A percentile compares a stretch with the other conserved stretches of the same genome.
Conservation (phyloP, 2,113 vertebrate species). For the Phrynosoma platyrhinos region DNA sequence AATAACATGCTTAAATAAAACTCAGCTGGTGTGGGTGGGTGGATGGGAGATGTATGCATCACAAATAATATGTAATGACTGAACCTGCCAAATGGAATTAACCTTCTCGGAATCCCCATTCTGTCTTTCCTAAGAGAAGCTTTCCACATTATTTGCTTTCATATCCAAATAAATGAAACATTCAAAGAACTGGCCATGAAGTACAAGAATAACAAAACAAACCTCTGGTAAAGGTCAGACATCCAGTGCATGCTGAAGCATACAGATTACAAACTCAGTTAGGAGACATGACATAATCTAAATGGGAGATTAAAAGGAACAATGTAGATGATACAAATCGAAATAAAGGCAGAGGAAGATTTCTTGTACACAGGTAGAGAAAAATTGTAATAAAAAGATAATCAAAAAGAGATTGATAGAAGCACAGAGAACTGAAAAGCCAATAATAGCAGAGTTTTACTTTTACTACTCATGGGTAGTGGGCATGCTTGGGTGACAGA, state of each 20-base stretch:
- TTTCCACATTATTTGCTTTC: conserved; percentile 28
- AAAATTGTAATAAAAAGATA: conserved; percentile 33
- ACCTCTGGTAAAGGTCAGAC: conserved; percentile 17
- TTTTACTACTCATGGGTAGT: background rate
- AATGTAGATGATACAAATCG: conserved; percentile 24
- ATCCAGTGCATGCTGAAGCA: background rate
- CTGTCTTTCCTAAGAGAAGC: conserved; percentile 6
- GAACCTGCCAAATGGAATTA: conserved; percentile 13
- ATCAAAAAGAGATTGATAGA: conserved; percentile 30
- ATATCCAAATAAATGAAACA: conserved; percentile 24
- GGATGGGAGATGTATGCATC: background rate
- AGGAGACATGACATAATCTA: conserved; percentile 33
- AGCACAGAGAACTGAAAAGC: conserved; percentile 4
- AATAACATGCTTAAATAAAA: background rate
- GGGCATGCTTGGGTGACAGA: background rate
- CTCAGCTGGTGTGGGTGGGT: background rate
- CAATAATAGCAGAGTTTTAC: conserved; percentile 1
- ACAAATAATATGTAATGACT: background rate
- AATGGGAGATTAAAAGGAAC: conserved; percentile 32
- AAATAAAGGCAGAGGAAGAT: background rate
- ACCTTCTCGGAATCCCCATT: background rate
- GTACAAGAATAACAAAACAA: conserved; percentile 18
- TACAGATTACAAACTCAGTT: conserved; percentile 7
- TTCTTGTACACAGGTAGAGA: conserved; percentile 11
- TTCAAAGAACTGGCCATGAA: conserved; percentile 3